phyloP scores from a whole-genome alignment of 1,140 invertebrate genomes.

The Charaxes varanes region DNA sequence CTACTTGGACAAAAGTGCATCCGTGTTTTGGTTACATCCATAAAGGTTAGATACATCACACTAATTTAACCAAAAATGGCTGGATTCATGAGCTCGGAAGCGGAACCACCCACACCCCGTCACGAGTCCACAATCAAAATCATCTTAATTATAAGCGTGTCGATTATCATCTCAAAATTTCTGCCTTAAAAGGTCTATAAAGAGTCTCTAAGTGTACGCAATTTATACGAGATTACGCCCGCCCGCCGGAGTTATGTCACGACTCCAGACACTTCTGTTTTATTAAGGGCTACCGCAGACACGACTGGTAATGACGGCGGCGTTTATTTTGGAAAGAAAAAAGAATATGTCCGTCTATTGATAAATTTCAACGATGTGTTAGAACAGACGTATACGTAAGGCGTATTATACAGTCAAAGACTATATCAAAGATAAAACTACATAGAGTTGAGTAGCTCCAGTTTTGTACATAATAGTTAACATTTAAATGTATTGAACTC shows the following conservation, averaged over 20 bases:
- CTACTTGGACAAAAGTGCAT: slow-evolving; percentile 6
- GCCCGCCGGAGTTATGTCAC: slow-evolving; percentile 58
- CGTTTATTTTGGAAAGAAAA: no score
- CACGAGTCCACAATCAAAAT: slow-evolving; percentile 52
- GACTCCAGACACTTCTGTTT: slow-evolving; percentile 65
- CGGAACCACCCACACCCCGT: slow-evolving; percentile 64
- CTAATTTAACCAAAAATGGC: slow-evolving; percentile 36
- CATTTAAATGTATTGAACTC: no score
- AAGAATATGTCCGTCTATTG: no score
- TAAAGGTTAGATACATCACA: slow-evolving; percentile 30
- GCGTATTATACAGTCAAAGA: no score
- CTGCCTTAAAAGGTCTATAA: slow-evolving; percentile 72
- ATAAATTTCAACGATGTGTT: no score
- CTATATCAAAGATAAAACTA: no score
- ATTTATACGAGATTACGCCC: slow-evolving; percentile 67
- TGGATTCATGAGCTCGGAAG: slow-evolving; percentile 57
- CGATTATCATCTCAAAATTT: slow-evolving; percentile 71
- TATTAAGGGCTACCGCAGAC: slow-evolving; percentile 19
- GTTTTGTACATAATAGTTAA: no score
- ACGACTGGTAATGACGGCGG: no score
- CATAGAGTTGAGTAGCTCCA: no score
- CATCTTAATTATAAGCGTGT: slow-evolving; percentile 72
- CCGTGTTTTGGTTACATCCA: slow-evolving; percentile 13
- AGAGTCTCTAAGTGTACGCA: slow-evolving; percentile 69
- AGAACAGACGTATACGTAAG: no score